These are phyloP conservation scores for Vulpes ferrilata DNA, from an alignment of 2,113 vertebrate genomes.

Conservation along the genomic window DNA sequence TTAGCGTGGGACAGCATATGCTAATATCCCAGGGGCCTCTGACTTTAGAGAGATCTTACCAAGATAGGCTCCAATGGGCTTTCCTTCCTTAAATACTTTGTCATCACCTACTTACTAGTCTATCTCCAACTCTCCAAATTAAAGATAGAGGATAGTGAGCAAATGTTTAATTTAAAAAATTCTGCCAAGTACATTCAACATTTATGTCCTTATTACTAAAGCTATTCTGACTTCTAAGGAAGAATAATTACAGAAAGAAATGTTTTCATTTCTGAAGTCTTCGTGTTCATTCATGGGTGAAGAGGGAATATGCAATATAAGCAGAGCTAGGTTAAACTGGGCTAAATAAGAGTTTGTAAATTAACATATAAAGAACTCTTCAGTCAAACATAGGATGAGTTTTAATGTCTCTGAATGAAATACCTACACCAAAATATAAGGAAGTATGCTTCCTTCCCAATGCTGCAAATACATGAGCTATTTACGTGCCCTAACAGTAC, in stretches of 20 bases:
- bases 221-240: background rate
- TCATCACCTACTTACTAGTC: background rate
- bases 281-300: background rate
- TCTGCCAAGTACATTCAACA: background rate
- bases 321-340: background rate
- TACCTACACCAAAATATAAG: background rate
- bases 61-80: background rate
- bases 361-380: background rate
- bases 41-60: background rate
- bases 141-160: background rate
- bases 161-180: conserved; percentile 23
- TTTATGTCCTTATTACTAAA: background rate
- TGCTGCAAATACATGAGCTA: background rate
- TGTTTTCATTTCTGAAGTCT: conserved; percentile 20
- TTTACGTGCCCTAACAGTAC: background rate
- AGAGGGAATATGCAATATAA: background rate
- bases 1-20: background rate
- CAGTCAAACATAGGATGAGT: background rate
- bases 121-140: conserved; percentile 27
- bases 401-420: conserved; percentile 33
- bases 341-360: background rate
- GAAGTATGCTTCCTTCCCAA: background rate
- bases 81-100: conserved; percentile 36
- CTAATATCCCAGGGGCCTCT: background rate
- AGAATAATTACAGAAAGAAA: conserved; percentile 21